Conservation (phyloP, 2,797 vertebrate species). For the Myiotriccus ornatus region DNA sequence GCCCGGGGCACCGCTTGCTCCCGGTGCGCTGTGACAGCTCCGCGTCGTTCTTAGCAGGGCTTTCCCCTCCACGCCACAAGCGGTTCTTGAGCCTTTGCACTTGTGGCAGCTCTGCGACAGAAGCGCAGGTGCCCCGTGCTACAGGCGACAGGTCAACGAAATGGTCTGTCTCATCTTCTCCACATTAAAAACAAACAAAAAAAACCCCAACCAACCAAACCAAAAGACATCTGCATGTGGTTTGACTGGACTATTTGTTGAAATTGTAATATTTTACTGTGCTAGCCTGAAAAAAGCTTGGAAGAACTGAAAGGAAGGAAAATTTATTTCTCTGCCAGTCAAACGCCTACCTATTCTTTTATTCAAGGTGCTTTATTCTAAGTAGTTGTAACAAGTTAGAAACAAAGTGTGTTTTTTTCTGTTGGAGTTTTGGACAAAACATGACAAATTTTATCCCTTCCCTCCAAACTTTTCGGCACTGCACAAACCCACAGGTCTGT, state of each 20-base stretch:
- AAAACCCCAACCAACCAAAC: too few relatives aligned
- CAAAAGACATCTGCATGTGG: background rate
- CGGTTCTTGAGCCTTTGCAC: background rate
- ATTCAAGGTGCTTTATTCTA: background rate
- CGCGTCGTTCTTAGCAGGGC: accelerated
- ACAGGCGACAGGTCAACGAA: background rate
- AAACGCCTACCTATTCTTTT: background rate
- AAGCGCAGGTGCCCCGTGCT: accelerated
- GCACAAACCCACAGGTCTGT: background rate
- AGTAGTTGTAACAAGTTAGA: background rate
- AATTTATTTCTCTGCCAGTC: background rate
- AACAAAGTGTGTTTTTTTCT: background rate
- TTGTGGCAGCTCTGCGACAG: background rate
- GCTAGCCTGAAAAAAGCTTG: background rate
- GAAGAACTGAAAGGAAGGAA: background rate
- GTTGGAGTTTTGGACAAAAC: background rate
- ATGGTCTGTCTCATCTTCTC: background rate
- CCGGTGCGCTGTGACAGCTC: accelerated
- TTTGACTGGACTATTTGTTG: background rate
- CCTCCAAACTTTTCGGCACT: background rate
- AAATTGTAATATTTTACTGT: background rate
- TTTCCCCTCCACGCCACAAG: background rate
- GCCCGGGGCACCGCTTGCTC: background rate
- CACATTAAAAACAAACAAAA: too few relatives aligned
- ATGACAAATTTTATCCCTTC: background rate